phyloP scores from a whole-genome alignment of 1,140 invertebrate species.

The Drosophila nannoptera region DNA sequence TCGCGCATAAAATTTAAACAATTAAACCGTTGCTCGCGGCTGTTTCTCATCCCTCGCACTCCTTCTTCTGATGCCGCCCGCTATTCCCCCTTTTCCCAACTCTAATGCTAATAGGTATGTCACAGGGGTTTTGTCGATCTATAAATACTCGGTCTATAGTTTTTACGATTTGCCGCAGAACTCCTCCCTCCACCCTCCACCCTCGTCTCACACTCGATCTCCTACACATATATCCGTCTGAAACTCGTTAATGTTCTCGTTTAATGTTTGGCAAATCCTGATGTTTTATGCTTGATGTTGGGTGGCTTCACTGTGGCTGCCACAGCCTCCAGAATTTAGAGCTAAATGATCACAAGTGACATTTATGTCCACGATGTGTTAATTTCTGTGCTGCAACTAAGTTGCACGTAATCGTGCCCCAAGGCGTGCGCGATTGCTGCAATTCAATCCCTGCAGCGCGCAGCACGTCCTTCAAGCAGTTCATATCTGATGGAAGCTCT shows the following conservation, averaged over 20 bases:
- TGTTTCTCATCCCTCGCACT: constrained; percentile 18
- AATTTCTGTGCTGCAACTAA: constrained; percentile 64
- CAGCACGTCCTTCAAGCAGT: too few relatives aligned
- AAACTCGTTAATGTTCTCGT: constrained; percentile 65
- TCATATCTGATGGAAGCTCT: too few relatives aligned
- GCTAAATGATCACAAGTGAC: constrained; percentile 50
- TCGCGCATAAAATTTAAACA: constrained; percentile 75
- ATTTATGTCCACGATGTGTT: constrained; percentile 62
- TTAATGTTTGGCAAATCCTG: constrained; percentile 68
- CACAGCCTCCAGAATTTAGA: constrained; percentile 30
- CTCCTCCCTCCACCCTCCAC: not conserved
- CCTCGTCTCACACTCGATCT: too few relatives aligned
- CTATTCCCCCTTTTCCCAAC: not conserved
- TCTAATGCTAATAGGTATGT: constrained; percentile 51
- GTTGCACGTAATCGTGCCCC: constrained; percentile 40
- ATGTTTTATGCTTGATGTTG: constrained; percentile 50
- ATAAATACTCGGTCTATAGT: constrained; percentile 61
- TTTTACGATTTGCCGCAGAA: constrained; percentile 62
- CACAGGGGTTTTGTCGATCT: constrained; percentile 56
- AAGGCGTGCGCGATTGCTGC: too few relatives aligned
- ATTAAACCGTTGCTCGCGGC: constrained; percentile 62
- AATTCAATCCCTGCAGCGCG: too few relatives aligned
- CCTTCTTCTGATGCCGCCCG: not conserved
- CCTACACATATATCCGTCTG: not conserved
- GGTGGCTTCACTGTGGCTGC: constrained; percentile 49